These are phyloP conservation scores for Elanoides forficatus DNA, from an alignment of 2,113 vertebrate genomes.

Conservation along the genomic window DNA sequence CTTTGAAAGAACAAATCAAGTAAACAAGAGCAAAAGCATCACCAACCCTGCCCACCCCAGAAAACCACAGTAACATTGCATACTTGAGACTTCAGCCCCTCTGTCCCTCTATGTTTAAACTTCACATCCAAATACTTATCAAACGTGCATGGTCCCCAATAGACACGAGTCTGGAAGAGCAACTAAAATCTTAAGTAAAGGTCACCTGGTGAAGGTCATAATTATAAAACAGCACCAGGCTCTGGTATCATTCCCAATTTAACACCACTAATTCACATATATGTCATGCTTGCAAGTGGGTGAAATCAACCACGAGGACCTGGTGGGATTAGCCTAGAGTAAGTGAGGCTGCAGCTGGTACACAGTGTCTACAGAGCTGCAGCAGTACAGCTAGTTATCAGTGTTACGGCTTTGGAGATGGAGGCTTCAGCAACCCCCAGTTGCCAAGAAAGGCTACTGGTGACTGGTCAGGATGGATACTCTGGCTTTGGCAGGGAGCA, in stretches of 20 bases:
- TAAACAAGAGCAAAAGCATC: background rate
- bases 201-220: background rate
- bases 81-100: background rate
- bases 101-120: background rate
- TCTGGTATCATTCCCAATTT: background rate
- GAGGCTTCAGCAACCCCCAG: background rate
- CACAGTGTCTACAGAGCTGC: background rate
- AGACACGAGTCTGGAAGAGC: background rate
- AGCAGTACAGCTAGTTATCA: background rate
- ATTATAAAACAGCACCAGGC: background rate
- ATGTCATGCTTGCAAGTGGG: background rate
- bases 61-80: background rate
- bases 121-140: background rate
- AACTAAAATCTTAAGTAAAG: background rate
- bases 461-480: background rate
- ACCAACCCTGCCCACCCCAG: background rate
- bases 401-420: background rate
- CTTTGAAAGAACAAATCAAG: background rate
- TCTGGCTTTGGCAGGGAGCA: background rate
- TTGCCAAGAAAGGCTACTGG: background rate
- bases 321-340: background rate
- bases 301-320: background rate
- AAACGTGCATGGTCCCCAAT: background rate
- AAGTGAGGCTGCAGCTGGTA: background rate
- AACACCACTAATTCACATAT: background rate